These are phyloP conservation scores for Cyclargus thomasi DNA, from an alignment of 1,140 invertebrate genomes.

Conservation along the genomic window DNA sequence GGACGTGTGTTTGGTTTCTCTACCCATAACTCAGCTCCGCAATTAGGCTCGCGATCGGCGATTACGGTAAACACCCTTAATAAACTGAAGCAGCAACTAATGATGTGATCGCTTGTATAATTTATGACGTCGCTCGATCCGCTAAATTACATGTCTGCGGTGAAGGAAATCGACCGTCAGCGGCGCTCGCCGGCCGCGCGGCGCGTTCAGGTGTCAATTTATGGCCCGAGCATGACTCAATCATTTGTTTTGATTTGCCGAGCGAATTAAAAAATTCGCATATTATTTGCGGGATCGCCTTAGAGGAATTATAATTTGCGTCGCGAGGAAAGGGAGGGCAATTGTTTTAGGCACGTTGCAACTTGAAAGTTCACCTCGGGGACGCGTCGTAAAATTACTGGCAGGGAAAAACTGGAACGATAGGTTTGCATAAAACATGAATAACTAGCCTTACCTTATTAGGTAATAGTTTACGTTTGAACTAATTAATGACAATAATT, in stretches of 20 bases:
- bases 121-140: slow-evolving; percentile 18
- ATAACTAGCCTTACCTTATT: too few species aligned
- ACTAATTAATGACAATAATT: too few species aligned
- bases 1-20: slow-evolving; percentile 21
- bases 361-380: background rate
- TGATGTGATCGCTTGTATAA: slow-evolving; percentile 21
- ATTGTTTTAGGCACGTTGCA: background rate
- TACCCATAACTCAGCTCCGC: slow-evolving; percentile 22
- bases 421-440: too few species aligned
- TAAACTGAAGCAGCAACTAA: slow-evolving; percentile 21
- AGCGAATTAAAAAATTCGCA: background rate
- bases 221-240: background rate
- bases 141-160: slow-evolving; percentile 17
- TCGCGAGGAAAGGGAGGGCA: background rate
- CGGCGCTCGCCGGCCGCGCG: slow-evolving; percentile 4
- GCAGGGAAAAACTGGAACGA: too few species aligned
- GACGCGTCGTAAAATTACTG: background rate
- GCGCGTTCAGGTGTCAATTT: slow-evolving; percentile 25
- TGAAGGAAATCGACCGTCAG: slow-evolving; percentile 13
- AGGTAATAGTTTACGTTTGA: too few species aligned
- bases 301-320: background rate
- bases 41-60: slow-evolving; percentile 20
- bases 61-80: slow-evolving; percentile 23
- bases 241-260: slow-evolving; percentile 4
- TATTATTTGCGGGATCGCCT: background rate